Evolutionary conservation across 2,113 vertebrate genomes (phyloP).

Genomic region (Myrmecobius fasciatus): DNA sequence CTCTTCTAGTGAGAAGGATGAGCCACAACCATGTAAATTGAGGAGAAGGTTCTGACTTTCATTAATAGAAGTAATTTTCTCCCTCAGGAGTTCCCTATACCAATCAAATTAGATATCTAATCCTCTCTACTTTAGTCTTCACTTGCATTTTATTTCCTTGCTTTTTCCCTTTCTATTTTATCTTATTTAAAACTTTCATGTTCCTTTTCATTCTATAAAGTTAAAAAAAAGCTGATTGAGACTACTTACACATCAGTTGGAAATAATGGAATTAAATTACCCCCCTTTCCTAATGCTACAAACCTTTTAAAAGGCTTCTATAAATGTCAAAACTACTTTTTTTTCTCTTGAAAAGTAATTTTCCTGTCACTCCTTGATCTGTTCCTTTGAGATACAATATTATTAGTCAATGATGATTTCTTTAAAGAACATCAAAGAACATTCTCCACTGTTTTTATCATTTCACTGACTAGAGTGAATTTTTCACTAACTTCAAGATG

Average conservation of each 20-base stretch:
- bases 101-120: background rate
- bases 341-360: slow-evolving; percentile 72
- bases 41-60: background rate
- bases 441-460: slow-evolving; percentile 47
- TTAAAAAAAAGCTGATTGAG: slow-evolving; percentile 33
- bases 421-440: slow-evolving; percentile 67
- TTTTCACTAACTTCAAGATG: slow-evolving; percentile 46
- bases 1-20: background rate
- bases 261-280: slow-evolving; percentile 64
- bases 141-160: background rate
- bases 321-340: slow-evolving; percentile 70
- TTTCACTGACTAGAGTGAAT: slow-evolving; percentile 34
- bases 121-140: background rate
- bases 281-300: slow-evolving; percentile 46
- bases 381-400: slow-evolving; percentile 62
- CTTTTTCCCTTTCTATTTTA: background rate
- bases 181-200: background rate
- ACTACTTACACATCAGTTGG: slow-evolving; percentile 27
- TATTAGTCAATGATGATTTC: slow-evolving; percentile 66
- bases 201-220: slow-evolving; percentile 14
- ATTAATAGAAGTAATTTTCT: background rate
- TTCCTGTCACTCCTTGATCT: slow-evolving; percentile 62
- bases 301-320: slow-evolving; percentile 67
- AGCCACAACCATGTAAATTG: background rate
- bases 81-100: background rate